These are phyloP conservation scores for Rynchops niger DNA, from an alignment of 2,113 vertebrate genomes.

Conservation along the genomic window DNA sequence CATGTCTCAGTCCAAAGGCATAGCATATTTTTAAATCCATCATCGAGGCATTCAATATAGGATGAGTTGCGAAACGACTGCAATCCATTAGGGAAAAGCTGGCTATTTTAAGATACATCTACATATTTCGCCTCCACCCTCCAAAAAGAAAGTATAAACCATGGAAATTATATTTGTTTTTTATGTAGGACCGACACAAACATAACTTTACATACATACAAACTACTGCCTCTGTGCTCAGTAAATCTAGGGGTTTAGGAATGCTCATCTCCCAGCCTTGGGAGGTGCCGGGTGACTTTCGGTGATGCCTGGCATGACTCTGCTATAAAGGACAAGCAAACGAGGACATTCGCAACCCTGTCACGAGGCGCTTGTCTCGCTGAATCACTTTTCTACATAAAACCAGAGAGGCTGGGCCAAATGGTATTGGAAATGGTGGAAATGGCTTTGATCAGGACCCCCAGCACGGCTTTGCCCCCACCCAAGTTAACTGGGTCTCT, in stretches of 20 bases:
- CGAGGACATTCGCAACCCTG: not conserved
- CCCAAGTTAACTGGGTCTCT: not conserved
- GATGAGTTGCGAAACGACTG: not conserved
- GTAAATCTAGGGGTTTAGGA: not conserved
- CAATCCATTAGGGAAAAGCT: not conserved
- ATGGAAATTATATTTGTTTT: not conserved
- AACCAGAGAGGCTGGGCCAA: not conserved
- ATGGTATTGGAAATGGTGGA: not conserved
- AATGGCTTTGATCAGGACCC: not conserved
- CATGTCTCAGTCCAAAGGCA: not conserved
- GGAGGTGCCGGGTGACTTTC: not conserved
- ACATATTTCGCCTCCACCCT: not conserved
- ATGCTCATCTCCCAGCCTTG: not conserved
- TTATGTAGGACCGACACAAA: not conserved
- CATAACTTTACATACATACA: not conserved
- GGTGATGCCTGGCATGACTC: not conserved
- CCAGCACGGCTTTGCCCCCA: rapidly evolving
- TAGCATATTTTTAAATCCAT: not conserved
- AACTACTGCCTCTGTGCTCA: not conserved
- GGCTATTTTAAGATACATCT: not conserved
- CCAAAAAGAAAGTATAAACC: not conserved
- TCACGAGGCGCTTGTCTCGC: not conserved
- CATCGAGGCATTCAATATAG: not conserved
- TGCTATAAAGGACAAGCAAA: not conserved
- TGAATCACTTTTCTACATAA: not conserved